phyloP scores from a whole-genome alignment of 2,113 vertebrate species.

The Tylochromis polylepis region DNA sequence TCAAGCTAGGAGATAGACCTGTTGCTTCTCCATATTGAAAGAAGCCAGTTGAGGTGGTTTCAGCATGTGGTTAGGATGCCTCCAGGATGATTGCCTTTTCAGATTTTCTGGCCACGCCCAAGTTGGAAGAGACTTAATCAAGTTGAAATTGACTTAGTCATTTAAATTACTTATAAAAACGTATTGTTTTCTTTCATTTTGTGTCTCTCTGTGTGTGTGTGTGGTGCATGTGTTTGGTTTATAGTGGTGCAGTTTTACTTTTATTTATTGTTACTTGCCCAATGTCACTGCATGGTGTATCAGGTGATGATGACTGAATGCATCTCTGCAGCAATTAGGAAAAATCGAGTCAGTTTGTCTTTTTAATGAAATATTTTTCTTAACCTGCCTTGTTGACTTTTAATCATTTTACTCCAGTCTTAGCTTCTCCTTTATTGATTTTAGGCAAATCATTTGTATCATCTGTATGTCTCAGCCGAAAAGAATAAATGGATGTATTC shows the following conservation, averaged over 20 bases:
- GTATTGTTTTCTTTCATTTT: not conserved
- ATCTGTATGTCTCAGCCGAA: not conserved
- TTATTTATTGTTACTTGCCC: not conserved
- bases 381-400: conserved; percentile 17
- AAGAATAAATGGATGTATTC: not conserved
- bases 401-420: not conserved
- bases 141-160: not conserved
- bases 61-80: not conserved
- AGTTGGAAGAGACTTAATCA: too few species aligned
- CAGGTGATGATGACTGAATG: not conserved
- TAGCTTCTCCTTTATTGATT: not conserved
- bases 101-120: not conserved
- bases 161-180: not conserved
- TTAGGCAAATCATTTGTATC: not conserved
- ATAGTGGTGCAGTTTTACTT: not conserved
- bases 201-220: not conserved
- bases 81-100: not conserved
- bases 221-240: not conserved
- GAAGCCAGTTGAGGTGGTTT: not conserved
- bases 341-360: conserved; percentile 29
- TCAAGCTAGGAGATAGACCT: not conserved
- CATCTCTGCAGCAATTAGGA: conserved; percentile 1
- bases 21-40: not conserved
- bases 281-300: not conserved
- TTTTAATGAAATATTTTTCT: conserved; percentile 22